These are phyloP conservation scores for Cnemophilus loriae DNA, from an alignment of 2,113 vertebrate genomes.

Conservation along the genomic window DNA sequence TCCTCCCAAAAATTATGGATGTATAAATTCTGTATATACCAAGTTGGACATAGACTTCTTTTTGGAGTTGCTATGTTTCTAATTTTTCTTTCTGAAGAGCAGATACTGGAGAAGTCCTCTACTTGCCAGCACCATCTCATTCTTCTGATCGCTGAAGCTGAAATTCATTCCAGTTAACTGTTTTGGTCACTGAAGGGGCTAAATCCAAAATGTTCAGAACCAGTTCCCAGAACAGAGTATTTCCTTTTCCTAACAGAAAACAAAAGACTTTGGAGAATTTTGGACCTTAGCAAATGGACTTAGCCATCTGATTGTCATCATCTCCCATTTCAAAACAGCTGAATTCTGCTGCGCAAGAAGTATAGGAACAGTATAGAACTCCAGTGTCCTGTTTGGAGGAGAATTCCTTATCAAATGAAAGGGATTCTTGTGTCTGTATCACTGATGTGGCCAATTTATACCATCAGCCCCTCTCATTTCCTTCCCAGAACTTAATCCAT, in stretches of 20 bases:
- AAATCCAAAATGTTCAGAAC: background rate
- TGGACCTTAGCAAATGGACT: background rate
- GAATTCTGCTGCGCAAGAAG: background rate
- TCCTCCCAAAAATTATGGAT: background rate
- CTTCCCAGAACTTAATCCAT: background rate
- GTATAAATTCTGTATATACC: background rate
- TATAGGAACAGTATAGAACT: background rate
- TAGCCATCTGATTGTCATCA: slow-evolving; percentile 8
- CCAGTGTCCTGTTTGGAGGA: background rate
- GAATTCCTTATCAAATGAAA: background rate
- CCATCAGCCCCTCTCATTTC: background rate
- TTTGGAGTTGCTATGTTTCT: background rate
- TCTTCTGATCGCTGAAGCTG: background rate
- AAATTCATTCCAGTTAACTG: background rate
- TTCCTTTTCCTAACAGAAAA: background rate
- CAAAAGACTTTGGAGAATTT: slow-evolving; percentile 4
- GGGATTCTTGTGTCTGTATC: background rate
- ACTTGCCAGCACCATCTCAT: background rate
- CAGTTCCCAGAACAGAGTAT: background rate
- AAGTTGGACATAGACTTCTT: background rate
- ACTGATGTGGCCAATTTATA: background rate
- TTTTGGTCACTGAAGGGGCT: background rate
- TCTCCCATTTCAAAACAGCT: background rate
- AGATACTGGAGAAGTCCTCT: background rate
- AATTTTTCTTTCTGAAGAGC: background rate